Evolutionary conservation across 1,140 invertebrate species (phyloP).

Genomic region (Hylyphantes graminicola): DNA sequence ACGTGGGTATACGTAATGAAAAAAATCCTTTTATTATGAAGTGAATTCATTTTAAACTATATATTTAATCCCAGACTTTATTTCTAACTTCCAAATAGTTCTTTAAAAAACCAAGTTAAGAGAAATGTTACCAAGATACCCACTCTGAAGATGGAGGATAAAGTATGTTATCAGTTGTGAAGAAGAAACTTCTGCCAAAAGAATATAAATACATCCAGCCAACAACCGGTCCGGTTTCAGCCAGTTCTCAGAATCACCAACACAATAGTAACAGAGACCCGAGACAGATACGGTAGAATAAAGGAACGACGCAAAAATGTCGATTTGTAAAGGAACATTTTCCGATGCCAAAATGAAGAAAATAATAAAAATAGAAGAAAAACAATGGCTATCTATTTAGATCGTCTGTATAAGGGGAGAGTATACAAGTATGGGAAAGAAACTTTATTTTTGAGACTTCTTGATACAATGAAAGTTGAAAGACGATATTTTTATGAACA

Average conservation of each 20-base stretch:
- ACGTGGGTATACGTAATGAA: too few relatives aligned
- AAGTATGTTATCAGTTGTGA: constrained; percentile 41
- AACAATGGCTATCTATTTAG: constrained; percentile 45
- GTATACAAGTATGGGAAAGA: constrained; percentile 21
- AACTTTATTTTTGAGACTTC: not conserved
- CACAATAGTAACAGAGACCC: constrained; percentile 24
- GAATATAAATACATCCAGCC: constrained; percentile 40
- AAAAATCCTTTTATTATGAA: too few relatives aligned
- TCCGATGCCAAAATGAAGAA: constrained; percentile 41
- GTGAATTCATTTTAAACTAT: too few relatives aligned
- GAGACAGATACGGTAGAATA: constrained; percentile 42
- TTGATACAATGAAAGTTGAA: too few relatives aligned
- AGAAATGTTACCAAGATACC: too few relatives aligned
- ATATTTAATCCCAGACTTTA: too few relatives aligned
- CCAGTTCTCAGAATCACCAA: constrained; percentile 35
- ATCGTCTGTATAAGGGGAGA: constrained; percentile 33
- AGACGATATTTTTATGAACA: too few relatives aligned
- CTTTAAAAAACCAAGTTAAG: too few relatives aligned
- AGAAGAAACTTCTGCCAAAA: constrained; percentile 34
- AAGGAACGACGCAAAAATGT: constrained; percentile 50
- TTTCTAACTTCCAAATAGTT: too few relatives aligned
- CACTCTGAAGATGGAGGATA: constrained; percentile 6
- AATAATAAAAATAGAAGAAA: constrained; percentile 26
- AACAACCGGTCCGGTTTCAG: constrained; percentile 12
- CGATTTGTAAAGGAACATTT: constrained; percentile 51